These are phyloP conservation scores for Chorisops tibialis DNA, from an alignment of 2,888 invertebrate species.

Conservation along the genomic window DNA sequence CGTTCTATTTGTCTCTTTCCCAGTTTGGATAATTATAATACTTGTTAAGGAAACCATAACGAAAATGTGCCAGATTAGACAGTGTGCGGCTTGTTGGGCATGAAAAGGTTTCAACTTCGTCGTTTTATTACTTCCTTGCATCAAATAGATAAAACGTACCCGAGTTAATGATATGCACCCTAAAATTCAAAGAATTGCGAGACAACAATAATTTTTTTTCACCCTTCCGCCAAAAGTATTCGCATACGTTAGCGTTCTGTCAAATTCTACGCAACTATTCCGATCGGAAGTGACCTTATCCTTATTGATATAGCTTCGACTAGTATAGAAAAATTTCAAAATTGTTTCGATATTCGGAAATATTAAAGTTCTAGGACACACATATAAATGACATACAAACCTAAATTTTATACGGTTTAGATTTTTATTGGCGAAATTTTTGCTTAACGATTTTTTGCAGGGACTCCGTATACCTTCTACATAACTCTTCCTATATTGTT, in stretches of 20 bases:
- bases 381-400: conserved; percentile 15
- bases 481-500: neutral
- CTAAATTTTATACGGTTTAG: conserved; percentile 7
- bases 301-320: neutral
- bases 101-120: conserved; percentile 28
- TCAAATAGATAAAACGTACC: conserved; percentile 25
- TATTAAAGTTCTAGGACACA: neutral
- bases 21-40: too few relatives aligned
- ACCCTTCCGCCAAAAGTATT: conserved; percentile 13
- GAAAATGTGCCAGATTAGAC: conserved; percentile 7
- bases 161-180: conserved; percentile 39
- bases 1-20: too few relatives aligned
- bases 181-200: conserved; percentile 13
- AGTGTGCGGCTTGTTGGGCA: conserved; percentile 12
- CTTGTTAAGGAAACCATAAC: conserved; percentile 11
- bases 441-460: too few relatives aligned
- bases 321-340: neutral
- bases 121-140: conserved; percentile 13
- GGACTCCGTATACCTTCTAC: conserved; percentile 3
- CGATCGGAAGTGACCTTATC: conserved; percentile 18
- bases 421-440: conserved; percentile 9
- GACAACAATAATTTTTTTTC: neutral
- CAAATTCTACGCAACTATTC: neutral
- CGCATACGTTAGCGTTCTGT: conserved; percentile 19
- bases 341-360: conserved; percentile 3